Evolutionary conservation across 2,797 vertebrate species (phyloP).

Genomic region (Oreochromis grahami): DNA sequence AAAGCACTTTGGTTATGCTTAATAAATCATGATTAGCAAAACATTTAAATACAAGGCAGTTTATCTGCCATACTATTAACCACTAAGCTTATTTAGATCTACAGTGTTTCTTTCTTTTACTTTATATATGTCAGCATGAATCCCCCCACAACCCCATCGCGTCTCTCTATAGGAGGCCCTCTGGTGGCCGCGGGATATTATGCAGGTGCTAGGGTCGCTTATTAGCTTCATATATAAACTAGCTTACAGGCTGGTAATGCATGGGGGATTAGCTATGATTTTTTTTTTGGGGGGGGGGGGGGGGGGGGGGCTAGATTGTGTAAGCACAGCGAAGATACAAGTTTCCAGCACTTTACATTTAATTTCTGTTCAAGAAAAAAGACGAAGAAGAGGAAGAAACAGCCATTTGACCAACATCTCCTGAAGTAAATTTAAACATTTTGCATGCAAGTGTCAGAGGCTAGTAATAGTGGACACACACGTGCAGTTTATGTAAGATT

Average conservation of each 20-base stretch:
- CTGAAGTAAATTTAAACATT: background rate
- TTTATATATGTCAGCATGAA: background rate
- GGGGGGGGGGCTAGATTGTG: background rate
- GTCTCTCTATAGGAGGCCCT: background rate
- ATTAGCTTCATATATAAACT: background rate
- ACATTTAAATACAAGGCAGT: background rate
- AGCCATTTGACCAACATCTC: background rate
- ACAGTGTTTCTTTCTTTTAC: background rate
- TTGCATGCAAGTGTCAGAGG: background rate
- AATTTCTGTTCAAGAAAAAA: background rate
- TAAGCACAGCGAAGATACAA: background rate
- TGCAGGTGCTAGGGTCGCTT: background rate
- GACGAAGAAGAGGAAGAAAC: background rate
- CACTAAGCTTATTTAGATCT: background rate
- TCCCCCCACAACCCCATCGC: background rate
- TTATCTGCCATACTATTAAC: background rate
- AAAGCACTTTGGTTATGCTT: background rate
- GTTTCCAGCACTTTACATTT: background rate
- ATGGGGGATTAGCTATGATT: background rate
- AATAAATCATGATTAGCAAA: background rate
- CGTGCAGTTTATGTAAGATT: rapidly evolving
- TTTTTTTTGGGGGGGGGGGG: too few species aligned
- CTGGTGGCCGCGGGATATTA: background rate
- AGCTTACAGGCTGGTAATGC: background rate
- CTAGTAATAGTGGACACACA: rapidly evolving